Base-by-base conservation (phyloP, 1,140 invertebrate genomes). In the Cydia pomonella region DNA sequence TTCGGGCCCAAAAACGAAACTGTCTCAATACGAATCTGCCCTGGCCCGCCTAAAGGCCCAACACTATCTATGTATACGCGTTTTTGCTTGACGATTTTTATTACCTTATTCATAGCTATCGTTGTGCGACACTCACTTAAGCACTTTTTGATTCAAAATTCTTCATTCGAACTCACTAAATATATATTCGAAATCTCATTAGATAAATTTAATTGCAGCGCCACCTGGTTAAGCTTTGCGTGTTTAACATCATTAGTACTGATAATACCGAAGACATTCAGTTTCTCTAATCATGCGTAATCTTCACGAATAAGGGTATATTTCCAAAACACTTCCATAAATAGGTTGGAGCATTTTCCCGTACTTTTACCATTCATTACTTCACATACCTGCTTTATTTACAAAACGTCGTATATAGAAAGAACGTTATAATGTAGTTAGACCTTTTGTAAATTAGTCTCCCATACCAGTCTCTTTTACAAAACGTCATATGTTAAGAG, bases 251-350 rank as follows among this genome's bases (percentile, higher is more conserved):
- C 50, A 53, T 18, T 18, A 53, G 13, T 53, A 53, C 5, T n/a
- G 3, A 53, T 53, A 9, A 18, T n/a, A 53, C 7, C 16, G n/a
- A 13, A n/a, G 50, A 0, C 5, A 53, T 53, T 53, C n/a, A 53
- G 16, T 18, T n/a, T 50, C 53, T 23, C 53, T 59, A 59, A 59
- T 59, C 18, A 23, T 7, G 53, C 21, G 53, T 23, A 21, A 50
- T 50, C 4, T n/a, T 50, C 18, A 59, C 7, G 18, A 59, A 59
- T 59, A 59, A 59, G 53, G 53, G 21, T 10, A 59, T 59, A 18
- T 59, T 59, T 59, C 53, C 21, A 59, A 59, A 59, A 59, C 53
- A 59, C 10, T 38, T n/a, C 5, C n/a, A 18, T 59, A 59, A 59
- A 59, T 59, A 59, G 18, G 53, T 23, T 18, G n/a, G 53, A 23